phyloP scores from a whole-genome alignment of 1,140 invertebrate genomes.

The Sycobia sp. region DNA sequence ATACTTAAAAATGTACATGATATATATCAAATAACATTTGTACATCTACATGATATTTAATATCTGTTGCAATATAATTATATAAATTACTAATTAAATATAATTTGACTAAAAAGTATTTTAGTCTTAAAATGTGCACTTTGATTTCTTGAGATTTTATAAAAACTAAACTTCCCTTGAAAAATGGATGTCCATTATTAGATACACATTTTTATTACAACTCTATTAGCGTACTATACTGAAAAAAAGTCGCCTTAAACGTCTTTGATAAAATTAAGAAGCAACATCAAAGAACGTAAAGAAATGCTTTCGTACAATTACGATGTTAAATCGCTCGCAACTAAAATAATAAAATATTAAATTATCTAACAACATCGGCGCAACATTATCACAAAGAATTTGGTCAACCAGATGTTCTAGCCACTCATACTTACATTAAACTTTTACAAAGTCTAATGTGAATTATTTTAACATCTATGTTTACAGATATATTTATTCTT shows the following conservation, averaged over 20 bases:
- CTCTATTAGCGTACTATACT: no score
- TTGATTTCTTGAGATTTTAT: slow-evolving; percentile 5
- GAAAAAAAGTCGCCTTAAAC: slow-evolving; percentile 5
- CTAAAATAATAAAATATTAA: slow-evolving; percentile 29
- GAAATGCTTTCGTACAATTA: slow-evolving; percentile 11
- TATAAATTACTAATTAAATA: slow-evolving; percentile 30
- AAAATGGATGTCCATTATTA: slow-evolving; percentile 8
- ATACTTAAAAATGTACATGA: slow-evolving; percentile 21
- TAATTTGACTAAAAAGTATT: slow-evolving; percentile 24
- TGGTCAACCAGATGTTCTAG: slow-evolving; percentile 21
- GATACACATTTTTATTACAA: slow-evolving; percentile 17
- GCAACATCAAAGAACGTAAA: neutral
- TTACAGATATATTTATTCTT: slow-evolving; percentile 15
- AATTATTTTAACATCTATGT: neutral
- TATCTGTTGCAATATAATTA: slow-evolving; percentile 3
- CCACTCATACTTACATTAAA: slow-evolving; percentile 2
- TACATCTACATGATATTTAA: slow-evolving; percentile 22
- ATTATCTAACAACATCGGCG: slow-evolving; percentile 30
- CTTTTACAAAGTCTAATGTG: slow-evolving; percentile 21
- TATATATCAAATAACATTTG: slow-evolving; percentile 14
- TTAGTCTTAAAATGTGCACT: slow-evolving; percentile 3
- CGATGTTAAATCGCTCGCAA: neutral
- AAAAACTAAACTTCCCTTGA: neutral
- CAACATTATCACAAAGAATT: slow-evolving; percentile 33
- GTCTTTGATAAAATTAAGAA: neutral